phyloP scores from a whole-genome alignment of 2,797 vertebrate species.

The Strix occidentalis region DNA sequence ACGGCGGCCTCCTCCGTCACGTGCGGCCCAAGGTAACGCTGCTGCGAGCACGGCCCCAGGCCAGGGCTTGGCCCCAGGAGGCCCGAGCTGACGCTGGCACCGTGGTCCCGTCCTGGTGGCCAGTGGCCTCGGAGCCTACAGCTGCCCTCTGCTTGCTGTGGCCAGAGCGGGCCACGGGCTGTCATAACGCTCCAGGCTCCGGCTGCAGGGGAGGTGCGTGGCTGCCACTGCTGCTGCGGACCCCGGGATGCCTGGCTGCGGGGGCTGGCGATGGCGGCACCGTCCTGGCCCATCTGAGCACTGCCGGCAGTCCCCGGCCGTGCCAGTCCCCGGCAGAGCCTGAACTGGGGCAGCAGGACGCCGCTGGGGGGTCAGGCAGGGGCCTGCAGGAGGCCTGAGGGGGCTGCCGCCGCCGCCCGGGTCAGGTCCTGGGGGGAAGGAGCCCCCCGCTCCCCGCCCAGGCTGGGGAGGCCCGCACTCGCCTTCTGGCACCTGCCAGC shows the following conservation, averaged over 20 bases:
- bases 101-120: accelerated
- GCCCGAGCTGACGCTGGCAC: background rate
- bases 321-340: background rate
- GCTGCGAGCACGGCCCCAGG: accelerated
- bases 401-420: background rate
- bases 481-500: background rate
- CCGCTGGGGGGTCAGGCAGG: no score
- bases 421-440: no score
- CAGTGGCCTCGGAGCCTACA: background rate
- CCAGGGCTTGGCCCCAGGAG: background rate
- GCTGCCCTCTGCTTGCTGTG: no score
- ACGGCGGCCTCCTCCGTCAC: conserved; percentile 13
- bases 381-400: no score
- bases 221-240: background rate
- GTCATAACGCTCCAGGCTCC: accelerated
- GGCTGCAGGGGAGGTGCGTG: background rate
- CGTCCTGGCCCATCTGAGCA: accelerated
- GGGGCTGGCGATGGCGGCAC: no score
- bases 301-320: background rate
- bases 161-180: accelerated
- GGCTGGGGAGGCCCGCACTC: no score
- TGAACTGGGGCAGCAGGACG: background rate
- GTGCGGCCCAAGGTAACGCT: conserved; percentile 47
- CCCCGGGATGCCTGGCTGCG: no score
- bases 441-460: background rate